Evolutionary conservation across 2,113 vertebrate genomes (phyloP).

Genomic region (Oreochromis tanganicae): DNA sequence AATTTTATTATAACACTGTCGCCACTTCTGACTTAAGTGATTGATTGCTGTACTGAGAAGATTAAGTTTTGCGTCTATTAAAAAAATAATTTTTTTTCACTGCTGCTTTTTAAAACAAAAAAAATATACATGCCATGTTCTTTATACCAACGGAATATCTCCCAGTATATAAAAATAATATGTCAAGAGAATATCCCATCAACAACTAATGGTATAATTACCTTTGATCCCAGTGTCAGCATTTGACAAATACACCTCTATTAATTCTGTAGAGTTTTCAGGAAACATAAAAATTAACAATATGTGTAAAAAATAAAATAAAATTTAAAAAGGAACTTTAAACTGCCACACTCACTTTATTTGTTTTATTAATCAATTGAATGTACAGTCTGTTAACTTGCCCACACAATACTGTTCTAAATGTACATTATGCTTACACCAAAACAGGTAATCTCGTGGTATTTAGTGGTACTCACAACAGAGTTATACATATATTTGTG

Average conservation of each 20-base stretch:
- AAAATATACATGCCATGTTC: background rate
- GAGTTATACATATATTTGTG: background rate
- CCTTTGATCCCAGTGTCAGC: background rate
- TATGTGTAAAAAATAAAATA: background rate
- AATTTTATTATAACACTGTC: background rate
- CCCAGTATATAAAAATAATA: background rate
- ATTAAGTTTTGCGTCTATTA: background rate
- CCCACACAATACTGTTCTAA: background rate
- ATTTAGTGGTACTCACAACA: background rate
- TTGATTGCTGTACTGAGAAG: background rate
- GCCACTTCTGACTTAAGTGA: background rate
- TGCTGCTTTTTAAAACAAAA: background rate
- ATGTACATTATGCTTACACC: background rate
- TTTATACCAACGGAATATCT: background rate
- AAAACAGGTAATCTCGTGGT: background rate
- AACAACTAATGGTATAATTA: background rate
- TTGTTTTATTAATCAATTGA: background rate
- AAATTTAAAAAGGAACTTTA: background rate
- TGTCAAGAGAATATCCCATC: background rate
- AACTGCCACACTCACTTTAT: background rate
- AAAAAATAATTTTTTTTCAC: accelerated
- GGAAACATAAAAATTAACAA: background rate
- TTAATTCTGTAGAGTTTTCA: background rate
- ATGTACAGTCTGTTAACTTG: background rate
- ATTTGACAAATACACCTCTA: background rate